Evolutionary conservation across 2,888 invertebrate species (phyloP).

Genomic region (Platerodrilus igneus): DNA sequence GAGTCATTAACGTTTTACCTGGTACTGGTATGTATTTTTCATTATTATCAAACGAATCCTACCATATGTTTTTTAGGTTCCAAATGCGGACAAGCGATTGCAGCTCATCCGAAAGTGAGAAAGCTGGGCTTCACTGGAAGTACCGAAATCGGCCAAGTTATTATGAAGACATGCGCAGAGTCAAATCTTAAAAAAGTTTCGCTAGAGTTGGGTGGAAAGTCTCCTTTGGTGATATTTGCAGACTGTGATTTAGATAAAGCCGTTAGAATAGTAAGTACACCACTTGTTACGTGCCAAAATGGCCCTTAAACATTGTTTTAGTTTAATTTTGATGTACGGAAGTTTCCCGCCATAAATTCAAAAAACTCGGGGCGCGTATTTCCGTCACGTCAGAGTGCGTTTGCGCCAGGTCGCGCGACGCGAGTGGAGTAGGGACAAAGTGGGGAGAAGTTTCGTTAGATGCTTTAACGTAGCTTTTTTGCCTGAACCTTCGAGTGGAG

Average conservation of each 20-base stretch:
- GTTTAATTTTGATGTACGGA: no score
- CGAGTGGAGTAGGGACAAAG: no score
- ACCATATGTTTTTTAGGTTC: conserved; percentile 51
- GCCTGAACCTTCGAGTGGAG: no score
- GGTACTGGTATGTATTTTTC: conserved; percentile 63
- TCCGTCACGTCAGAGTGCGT: no score
- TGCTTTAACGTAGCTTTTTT: no score
- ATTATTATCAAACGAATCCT: neutral
- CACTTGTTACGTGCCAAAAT: neutral
- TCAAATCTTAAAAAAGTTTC: conserved; percentile 95
- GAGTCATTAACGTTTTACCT: conserved; percentile 89
- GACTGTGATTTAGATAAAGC: conserved; percentile 94
- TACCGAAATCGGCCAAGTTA: conserved; percentile 84
- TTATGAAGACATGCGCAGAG: conserved; percentile 85
- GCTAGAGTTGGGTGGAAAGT: conserved; percentile 92
- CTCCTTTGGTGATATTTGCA: conserved; percentile 88
- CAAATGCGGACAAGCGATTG: conserved; percentile 79
- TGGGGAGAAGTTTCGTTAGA: no score
- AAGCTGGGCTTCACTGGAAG: conserved; percentile 97
- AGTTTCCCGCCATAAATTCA: no score
- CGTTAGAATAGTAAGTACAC: conserved; percentile 77
- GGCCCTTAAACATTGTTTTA: no score
- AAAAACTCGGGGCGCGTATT: no score
- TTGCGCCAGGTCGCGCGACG: no score
- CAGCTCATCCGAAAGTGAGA: conserved; percentile 77